These are phyloP conservation scores for Drosophila leontia DNA, from an alignment of 1,140 invertebrate species.

Conservation along the genomic window DNA sequence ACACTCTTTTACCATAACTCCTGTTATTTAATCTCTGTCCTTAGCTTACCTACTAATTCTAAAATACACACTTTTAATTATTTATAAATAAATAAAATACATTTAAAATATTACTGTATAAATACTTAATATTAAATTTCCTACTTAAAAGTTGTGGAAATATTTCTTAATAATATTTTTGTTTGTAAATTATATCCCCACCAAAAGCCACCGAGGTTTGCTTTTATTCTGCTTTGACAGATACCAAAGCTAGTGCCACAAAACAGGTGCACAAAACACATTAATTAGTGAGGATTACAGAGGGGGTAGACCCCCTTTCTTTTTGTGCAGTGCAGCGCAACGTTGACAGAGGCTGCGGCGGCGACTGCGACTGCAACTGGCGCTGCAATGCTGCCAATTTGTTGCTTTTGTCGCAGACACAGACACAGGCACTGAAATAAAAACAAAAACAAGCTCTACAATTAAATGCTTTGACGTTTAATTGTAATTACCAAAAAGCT, in stretches of 20 bases:
- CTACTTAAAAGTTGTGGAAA: neutral
- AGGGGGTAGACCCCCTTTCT: conserved; percentile 15
- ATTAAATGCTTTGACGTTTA: conserved; percentile 79
- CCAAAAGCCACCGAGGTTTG: conserved; percentile 13
- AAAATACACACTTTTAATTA: too few species aligned
- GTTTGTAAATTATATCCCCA: conserved; percentile 1
- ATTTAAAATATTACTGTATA: neutral
- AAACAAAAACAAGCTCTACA: conserved; percentile 43
- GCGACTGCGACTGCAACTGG: conserved; percentile 34
- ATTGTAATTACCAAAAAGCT: conserved; percentile 77
- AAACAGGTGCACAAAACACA: conserved; percentile 51
- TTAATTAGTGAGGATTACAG: conserved; percentile 24
- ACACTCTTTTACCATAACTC: too few species aligned
- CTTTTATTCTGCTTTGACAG: conserved; percentile 40
- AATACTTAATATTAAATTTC: neutral
- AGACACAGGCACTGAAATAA: conserved; percentile 13
- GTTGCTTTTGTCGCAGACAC: conserved; percentile 50
- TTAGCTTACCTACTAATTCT: neutral
- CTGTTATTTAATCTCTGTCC: fast-evolving
- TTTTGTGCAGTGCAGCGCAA: conserved; percentile 69
- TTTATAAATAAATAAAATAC: neutral
- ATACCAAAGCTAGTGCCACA: conserved; percentile 28
- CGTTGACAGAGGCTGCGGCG: conserved; percentile 11
- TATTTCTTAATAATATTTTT: too few species aligned
- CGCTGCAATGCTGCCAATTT: conserved; percentile 61